phyloP scores from a whole-genome alignment of 1,140 invertebrate genomes.

The Bacillus rossius region DNA sequence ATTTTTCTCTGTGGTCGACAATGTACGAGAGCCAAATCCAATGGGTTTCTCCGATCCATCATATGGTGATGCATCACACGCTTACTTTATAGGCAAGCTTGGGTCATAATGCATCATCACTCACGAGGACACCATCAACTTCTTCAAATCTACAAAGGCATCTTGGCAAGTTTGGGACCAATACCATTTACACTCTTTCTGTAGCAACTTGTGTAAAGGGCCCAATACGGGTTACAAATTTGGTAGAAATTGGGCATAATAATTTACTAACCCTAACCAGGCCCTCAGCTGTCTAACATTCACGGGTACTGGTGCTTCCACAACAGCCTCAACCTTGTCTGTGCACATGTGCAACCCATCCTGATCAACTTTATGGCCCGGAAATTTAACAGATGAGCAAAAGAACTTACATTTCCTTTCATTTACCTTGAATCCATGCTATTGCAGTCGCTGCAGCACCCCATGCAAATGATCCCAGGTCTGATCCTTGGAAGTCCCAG shows the following conservation, averaged over 20 bases:
- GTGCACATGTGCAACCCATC: neutral
- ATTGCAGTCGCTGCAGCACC: neutral
- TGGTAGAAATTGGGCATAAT: constrained; percentile 34
- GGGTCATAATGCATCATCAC: constrained; percentile 39
- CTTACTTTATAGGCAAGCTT: constrained; percentile 44
- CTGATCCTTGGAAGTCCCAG: neutral
- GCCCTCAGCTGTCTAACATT: neutral
- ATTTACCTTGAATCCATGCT: constrained; percentile 1
- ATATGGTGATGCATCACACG: constrained; percentile 37
- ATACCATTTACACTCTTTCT: constrained; percentile 23
- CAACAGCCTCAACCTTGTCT: constrained; percentile 22
- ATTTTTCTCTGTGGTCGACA: constrained; percentile 42
- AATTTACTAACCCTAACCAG: constrained; percentile 22
- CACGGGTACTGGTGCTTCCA: constrained; percentile 17
- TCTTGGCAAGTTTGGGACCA: constrained; percentile 25
- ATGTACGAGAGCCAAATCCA: constrained; percentile 42
- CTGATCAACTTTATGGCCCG: neutral
- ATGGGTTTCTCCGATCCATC: constrained; percentile 42
- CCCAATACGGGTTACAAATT: constrained; percentile 29
- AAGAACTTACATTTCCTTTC: neutral
- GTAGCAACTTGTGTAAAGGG: constrained; percentile 26
- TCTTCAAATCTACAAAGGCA: constrained; percentile 29
- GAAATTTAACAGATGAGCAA: neutral
- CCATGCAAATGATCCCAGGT: neutral
- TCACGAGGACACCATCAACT: constrained; percentile 20